A percentile compares a stretch with the other conserved stretches of the same genome.
Conservation (phyloP, 2,113 vertebrate genomes). For the Tachysurus fulvidraco region DNA sequence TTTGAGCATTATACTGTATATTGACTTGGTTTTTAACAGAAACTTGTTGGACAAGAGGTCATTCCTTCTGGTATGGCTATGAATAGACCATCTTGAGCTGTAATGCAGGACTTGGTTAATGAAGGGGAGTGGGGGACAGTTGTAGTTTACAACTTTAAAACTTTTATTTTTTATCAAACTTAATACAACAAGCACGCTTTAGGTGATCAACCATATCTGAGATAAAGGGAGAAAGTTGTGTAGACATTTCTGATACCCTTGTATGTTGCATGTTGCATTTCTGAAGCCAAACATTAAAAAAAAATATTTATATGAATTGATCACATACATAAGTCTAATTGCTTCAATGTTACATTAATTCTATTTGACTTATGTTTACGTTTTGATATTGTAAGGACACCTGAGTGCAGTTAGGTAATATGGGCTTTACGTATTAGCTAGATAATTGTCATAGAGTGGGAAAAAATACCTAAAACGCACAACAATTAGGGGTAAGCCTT, state of each 20-base stretch:
- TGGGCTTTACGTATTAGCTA: background rate
- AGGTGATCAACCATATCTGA: background rate
- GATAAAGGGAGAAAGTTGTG: background rate
- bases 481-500: background rate
- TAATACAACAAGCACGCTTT: background rate
- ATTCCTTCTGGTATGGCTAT: background rate
- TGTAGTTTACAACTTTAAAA: background rate
- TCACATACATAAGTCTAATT: background rate
- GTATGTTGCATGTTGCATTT: background rate
- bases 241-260: background rate
- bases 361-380: background rate
- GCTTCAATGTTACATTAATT: background rate
- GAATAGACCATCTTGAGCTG: background rate
- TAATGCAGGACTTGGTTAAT: background rate
- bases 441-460: background rate
- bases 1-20: background rate
- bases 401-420: background rate
- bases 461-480: background rate
- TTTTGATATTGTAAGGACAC: background rate
- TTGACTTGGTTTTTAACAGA: background rate
- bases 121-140: background rate
- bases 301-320: background rate
- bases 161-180: no score
- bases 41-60: background rate
- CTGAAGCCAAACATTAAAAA: background rate